Evolutionary conservation across 2,113 vertebrate species (phyloP).

Genomic region (Crypturellus undulatus): DNA sequence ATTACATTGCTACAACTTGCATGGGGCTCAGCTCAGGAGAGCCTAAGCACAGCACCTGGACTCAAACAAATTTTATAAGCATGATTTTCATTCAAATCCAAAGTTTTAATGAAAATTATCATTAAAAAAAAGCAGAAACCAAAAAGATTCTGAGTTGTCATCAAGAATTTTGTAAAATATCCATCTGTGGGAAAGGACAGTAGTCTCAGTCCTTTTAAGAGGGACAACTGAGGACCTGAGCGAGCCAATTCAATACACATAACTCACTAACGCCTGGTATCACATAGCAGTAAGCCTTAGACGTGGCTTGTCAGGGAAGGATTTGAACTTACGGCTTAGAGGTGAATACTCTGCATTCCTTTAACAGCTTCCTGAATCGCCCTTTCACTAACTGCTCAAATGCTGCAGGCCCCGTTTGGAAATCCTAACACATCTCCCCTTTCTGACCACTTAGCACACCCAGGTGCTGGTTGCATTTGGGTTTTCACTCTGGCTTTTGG

Average conservation of each 20-base stretch:
- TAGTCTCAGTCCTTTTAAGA: neutral
- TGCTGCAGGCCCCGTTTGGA: neutral
- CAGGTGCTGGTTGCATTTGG: constrained; percentile 39
- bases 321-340: constrained; percentile 59
- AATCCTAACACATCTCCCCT: neutral
- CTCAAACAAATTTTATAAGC: neutral
- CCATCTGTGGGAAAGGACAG: neutral
- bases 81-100: neutral
- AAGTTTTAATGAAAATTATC: neutral
- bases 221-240: neutral
- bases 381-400: constrained; percentile 44
- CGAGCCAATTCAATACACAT: constrained; percentile 7
- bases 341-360: constrained; percentile 68
- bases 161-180: neutral
- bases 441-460: neutral
- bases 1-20: constrained; percentile 55
- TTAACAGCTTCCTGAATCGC: neutral
- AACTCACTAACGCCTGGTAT: constrained; percentile 10
- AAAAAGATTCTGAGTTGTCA: neutral
- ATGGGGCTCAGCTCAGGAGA: neutral
- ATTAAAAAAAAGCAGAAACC: neutral
- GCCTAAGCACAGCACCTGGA: neutral
- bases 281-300: constrained; percentile 33
- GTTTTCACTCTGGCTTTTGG: constrained; percentile 65
- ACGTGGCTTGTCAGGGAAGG: constrained; percentile 20